Conservation (phyloP, 2,888 invertebrate species). For the Laspeyria flexula region DNA sequence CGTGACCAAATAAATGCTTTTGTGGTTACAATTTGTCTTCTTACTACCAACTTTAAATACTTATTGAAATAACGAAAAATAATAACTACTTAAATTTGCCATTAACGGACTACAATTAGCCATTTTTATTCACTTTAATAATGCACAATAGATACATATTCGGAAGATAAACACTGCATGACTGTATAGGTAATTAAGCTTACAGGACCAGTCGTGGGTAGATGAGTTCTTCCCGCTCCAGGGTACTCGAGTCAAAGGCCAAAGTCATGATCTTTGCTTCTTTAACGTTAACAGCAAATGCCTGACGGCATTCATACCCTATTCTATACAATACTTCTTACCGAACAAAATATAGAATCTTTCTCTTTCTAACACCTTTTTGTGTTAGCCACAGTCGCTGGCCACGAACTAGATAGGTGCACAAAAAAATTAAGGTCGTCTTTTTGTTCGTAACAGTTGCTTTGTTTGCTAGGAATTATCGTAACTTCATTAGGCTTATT, state of each 20-base stretch:
- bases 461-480: constrained; percentile 35
- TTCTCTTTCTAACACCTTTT: constrained; percentile 27
- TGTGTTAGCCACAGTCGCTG: constrained; percentile 33
- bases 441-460: constrained; percentile 28
- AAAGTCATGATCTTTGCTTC: constrained; percentile 62
- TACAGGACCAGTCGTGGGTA: constrained; percentile 51
- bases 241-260: constrained; percentile 66
- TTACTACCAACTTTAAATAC: constrained; percentile 25
- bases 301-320: constrained; percentile 44
- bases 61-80: not conserved
- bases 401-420: constrained; percentile 20
- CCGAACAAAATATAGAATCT: constrained; percentile 29
- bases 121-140: too few relatives aligned
- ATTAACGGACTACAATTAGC: too few relatives aligned
- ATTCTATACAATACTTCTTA: constrained; percentile 29
- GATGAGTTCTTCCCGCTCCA: constrained; percentile 58
- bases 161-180: not conserved
- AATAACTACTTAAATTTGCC: not conserved
- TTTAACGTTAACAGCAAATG: constrained; percentile 47
- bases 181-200: not conserved
- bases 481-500: too few relatives aligned
- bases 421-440: constrained; percentile 36
- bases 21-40: constrained; percentile 23
- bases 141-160: too few relatives aligned
- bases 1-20: constrained; percentile 18